These are phyloP conservation scores for Penaeus japonicus DNA, from an alignment of 1,140 invertebrate genomes.

Conservation along the genomic window DNA sequence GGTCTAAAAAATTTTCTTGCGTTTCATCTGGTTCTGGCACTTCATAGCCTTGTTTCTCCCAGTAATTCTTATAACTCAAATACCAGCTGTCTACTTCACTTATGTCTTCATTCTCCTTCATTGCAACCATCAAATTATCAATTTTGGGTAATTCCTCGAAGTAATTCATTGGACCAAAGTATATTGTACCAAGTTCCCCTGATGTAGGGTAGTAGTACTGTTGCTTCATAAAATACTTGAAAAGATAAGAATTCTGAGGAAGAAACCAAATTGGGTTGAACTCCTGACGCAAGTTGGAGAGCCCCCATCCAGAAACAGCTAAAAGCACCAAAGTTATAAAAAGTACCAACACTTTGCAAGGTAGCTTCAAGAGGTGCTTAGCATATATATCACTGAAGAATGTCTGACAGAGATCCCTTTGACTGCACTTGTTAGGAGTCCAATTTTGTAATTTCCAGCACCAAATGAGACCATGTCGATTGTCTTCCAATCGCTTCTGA, in stretches of 20 bases:
- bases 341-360: constrained; percentile 63
- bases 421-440: constrained; percentile 67
- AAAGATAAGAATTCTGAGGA: constrained; percentile 64
- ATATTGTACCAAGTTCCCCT: constrained; percentile 68
- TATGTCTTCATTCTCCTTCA: constrained; percentile 23
- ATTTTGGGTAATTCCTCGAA: constrained; percentile 71
- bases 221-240: constrained; percentile 41
- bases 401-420: constrained; percentile 64
- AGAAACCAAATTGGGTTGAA: constrained; percentile 70
- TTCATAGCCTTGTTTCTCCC: neutral
- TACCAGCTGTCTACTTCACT: constrained; percentile 63
- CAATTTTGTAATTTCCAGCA: constrained; percentile 64
- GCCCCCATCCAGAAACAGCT: constrained; percentile 63
- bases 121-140: constrained; percentile 36
- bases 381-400: constrained; percentile 68
- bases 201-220: constrained; percentile 45
- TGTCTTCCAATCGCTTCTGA: constrained; percentile 65
- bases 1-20: constrained; percentile 9
- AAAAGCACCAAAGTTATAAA: constrained; percentile 62
- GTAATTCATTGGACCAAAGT: constrained; percentile 75
- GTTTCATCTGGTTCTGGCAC: neutral
- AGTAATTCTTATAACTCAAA: constrained; percentile 62
- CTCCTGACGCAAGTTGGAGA: constrained; percentile 67
- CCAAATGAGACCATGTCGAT: constrained; percentile 66
- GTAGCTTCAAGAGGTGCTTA: constrained; percentile 65